A percentile compares a stretch with the other conserved stretches of the same genome.
Evolutionary conservation across 2,797 vertebrate genomes (phyloP).

Genomic region (Siniperca obscura): DNA sequence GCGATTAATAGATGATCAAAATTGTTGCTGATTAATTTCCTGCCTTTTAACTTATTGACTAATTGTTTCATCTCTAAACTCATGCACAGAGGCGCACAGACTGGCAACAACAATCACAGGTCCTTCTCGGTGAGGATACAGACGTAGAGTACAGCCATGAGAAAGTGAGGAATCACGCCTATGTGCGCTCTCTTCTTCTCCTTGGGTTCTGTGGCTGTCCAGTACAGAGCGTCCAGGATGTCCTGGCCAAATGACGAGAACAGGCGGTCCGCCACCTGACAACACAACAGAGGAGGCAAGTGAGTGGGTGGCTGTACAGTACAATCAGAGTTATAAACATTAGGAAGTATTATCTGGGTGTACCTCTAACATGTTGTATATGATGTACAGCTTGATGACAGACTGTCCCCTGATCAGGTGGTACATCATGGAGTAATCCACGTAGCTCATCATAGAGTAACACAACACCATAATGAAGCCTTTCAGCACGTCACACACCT

Average conservation of each 20-base stretch:
- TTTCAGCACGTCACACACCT: constrained; percentile 91
- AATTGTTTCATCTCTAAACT: not conserved
- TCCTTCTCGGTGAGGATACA: constrained; percentile 89
- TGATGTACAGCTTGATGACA: constrained; percentile 99
- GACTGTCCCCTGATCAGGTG: constrained; percentile 97
- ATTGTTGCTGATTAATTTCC: not conserved
- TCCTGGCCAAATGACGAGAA: constrained; percentile 98
- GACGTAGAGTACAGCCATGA: constrained; percentile 98
- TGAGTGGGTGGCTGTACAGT: not conserved
- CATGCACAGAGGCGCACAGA: not conserved
- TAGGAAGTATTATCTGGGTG: not conserved
- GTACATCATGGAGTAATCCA: constrained; percentile 99
- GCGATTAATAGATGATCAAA: not conserved
- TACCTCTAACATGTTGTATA: constrained; percentile 99
- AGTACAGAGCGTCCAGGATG: constrained; percentile 96
- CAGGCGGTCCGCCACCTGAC: constrained; percentile 94
- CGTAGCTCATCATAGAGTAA: constrained; percentile 97
- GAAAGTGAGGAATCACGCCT: constrained; percentile 95
- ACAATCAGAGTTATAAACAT: not conserved
- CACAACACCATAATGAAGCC: constrained; percentile 94
- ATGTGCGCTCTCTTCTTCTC: constrained; percentile 95
- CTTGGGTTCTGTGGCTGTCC: constrained; percentile 97
- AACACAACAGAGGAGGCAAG: not conserved
- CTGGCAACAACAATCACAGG: not conserved
- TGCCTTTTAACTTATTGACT: not conserved